phyloP scores from a whole-genome alignment of 2,113 vertebrate species.

The Macroglossus sobrinus region DNA sequence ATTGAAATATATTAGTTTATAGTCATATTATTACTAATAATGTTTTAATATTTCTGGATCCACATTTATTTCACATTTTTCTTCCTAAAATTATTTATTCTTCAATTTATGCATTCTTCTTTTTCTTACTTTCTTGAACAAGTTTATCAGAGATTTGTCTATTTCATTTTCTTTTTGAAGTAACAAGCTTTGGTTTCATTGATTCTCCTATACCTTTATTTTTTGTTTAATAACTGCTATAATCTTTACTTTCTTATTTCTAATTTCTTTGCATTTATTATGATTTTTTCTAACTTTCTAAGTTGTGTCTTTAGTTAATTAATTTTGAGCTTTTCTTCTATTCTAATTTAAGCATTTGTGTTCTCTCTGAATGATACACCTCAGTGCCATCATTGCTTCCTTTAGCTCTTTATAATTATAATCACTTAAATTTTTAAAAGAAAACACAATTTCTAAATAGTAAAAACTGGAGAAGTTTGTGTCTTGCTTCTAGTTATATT shows the following conservation, averaged over 20 bases:
- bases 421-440: not conserved
- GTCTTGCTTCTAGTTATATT: not conserved
- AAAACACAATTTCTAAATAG: not conserved
- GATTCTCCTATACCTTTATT: not conserved
- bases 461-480: not conserved
- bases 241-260: not conserved
- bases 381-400: not conserved
- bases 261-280: not conserved
- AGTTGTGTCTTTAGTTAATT: not conserved
- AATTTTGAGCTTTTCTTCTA: not conserved
- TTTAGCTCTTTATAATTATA: constrained; percentile 7
- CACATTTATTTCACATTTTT: not conserved
- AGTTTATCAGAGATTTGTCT: not conserved
- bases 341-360: not conserved
- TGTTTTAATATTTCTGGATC: not conserved
- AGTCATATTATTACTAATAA: not conserved
- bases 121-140: not conserved
- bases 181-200: not conserved
- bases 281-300: not conserved
- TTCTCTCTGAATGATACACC: not conserved
- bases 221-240: not conserved
- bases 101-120: not conserved
- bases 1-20: not conserved
- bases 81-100: not conserved
- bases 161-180: not conserved